Evolutionary conservation across 1,140 invertebrate species (phyloP).

Genomic region (Zaprionus nigranus): DNA sequence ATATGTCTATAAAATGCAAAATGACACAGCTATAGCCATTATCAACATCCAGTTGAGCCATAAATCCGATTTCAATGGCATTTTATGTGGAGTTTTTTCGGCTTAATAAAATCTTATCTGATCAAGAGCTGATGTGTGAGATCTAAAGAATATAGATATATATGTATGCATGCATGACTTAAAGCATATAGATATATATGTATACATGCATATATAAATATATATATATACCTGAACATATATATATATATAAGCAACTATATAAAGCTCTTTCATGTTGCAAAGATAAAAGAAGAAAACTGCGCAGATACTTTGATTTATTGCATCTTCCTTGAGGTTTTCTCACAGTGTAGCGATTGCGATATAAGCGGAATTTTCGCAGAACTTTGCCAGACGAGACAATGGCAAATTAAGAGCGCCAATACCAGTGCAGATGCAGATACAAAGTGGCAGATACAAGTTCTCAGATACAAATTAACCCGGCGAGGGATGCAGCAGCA

Average conservation of each 20-base stretch:
- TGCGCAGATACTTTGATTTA: conserved; percentile 1
- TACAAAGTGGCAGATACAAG: conserved; percentile 23
- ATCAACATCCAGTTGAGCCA: conserved; percentile 23
- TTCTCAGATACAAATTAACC: conserved; percentile 46
- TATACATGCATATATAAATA: no score
- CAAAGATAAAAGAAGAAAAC: no score
- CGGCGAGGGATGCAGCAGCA: conserved; percentile 30
- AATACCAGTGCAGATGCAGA: conserved; percentile 17
- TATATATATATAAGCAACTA: no score
- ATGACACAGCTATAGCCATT: conserved; percentile 20
- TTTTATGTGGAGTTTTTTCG: not conserved
- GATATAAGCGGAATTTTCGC: conserved; percentile 47
- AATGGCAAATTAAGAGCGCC: conserved; percentile 48
- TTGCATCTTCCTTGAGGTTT: not conserved
- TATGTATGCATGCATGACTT: no score
- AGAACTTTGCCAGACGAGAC: conserved; percentile 47
- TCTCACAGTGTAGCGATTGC: conserved; percentile 36
- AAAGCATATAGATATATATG: no score
- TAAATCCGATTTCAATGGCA: not conserved
- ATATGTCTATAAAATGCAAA: conserved; percentile 30
- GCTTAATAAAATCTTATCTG: not conserved
- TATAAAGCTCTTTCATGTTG: no score
- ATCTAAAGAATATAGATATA: no score
- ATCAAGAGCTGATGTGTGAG: not conserved
- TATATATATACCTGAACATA: no score